Evolutionary conservation across 2,888 invertebrate genomes (phyloP), one percentile per base, ranked within the genome.

Genomic region (Lasioglossum morio): DNA sequence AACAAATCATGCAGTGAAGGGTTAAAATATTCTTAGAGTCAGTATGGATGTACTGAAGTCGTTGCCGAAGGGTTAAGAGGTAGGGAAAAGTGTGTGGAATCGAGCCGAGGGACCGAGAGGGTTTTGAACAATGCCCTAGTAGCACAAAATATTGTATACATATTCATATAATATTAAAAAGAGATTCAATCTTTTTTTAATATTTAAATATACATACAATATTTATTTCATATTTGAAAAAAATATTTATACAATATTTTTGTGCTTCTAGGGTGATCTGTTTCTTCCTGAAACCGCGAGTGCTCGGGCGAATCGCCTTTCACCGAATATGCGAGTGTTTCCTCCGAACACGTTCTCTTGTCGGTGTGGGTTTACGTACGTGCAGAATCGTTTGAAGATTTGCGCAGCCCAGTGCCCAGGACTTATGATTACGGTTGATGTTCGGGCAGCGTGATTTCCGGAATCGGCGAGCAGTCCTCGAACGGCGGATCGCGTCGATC

Each of bases 361-460:
- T n/a, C 4, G 12, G 57, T 57, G 57, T 57, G 12, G n/a, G 63
- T 63, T 30, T 63, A 63, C 63, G 63, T 63, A 63, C 63, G 63
- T 63, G 63, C 19, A 30, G 63, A 63, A 30, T 63, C 63, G 63
- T 7, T 8, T 14, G 63, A 63, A 63, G 30, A 30, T 63, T 63
- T n/a, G 30, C 63, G 30, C 16, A 19, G 30, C 0, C 63, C 16
- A 7, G 63, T 7, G 63, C 14, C 0, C 7, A 70, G 66, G 37
- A 69, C 69, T 69, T 37, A 69, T 37, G 69, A 69, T 34, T 69
- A 37, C 34, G 69, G 69, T 37, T 69, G 69, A 37, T 40, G 43
- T 30, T 8, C 19, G 53, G 12, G 5, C 34, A 19, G 27, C 46
- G 74, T 40, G 43, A 75, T 80, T 83, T 83, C 83, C 75, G 80